phyloP scores from a whole-genome alignment of 1,140 invertebrate species.

The Diuraphis noxia region DNA sequence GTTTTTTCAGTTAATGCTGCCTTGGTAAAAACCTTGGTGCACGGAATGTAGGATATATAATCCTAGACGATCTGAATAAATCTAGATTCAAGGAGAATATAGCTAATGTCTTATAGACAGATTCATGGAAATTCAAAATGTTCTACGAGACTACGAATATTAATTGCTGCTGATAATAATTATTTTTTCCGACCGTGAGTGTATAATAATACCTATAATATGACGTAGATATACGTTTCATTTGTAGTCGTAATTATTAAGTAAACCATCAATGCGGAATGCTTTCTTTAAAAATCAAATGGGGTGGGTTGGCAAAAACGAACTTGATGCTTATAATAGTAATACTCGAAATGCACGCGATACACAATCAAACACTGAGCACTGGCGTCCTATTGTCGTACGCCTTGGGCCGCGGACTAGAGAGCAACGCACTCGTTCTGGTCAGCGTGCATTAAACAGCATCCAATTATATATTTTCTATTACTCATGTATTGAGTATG shows the following conservation, averaged over 20 bases:
- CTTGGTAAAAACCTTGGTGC: too few relatives aligned
- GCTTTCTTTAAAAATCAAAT: background rate
- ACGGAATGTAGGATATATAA: too few relatives aligned
- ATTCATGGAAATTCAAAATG: background rate
- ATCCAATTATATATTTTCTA: background rate
- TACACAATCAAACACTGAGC: background rate
- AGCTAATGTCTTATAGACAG: background rate
- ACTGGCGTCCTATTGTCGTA: slow-evolving; percentile 32
- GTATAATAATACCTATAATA: too few relatives aligned
- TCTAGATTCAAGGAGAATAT: background rate
- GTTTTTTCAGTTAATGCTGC: too few relatives aligned
- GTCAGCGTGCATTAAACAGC: slow-evolving; percentile 19
- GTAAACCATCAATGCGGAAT: background rate
- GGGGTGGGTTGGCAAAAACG: background rate
- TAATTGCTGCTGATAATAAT: background rate
- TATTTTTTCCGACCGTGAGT: background rate
- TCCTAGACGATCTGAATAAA: background rate
- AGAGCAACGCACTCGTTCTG: slow-evolving; percentile 38
- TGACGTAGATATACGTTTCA: background rate
- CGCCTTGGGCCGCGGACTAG: background rate
- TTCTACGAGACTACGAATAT: too few relatives aligned
- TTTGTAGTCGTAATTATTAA: background rate
- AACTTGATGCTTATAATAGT: background rate
- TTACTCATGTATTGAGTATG: background rate
- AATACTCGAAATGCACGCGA: background rate